phyloP scores from a whole-genome alignment of 2,888 invertebrate species.

The Drosophila yooni region DNA sequence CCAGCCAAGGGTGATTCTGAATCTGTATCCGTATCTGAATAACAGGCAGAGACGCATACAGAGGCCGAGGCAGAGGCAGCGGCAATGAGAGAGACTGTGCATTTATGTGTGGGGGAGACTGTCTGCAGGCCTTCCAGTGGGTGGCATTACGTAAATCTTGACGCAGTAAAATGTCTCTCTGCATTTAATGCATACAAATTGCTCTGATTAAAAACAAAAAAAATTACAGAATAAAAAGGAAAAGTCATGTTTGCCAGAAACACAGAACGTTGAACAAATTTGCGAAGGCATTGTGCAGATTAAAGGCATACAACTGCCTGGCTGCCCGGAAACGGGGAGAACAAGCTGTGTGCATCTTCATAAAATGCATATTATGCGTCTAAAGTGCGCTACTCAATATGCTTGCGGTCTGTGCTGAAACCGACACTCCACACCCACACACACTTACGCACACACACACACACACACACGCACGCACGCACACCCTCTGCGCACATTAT shows the following conservation, averaged over 20 bases:
- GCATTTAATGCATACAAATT: constrained; percentile 81
- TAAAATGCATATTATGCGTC: constrained; percentile 48
- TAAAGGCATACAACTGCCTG: constrained; percentile 43
- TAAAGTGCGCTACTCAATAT: constrained; percentile 53
- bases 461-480: not conserved
- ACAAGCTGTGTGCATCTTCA: constrained; percentile 42
- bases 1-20: constrained; percentile 54
- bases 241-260: constrained; percentile 9
- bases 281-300: constrained; percentile 52
- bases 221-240: not conserved
- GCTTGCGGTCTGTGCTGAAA: constrained; percentile 5
- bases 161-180: constrained; percentile 62
- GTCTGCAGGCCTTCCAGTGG: constrained; percentile 38
- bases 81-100: not conserved
- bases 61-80: constrained; percentile 4
- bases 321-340: constrained; percentile 12
- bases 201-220: constrained; percentile 62
- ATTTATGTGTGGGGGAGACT: not conserved
- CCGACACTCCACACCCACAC: not conserved
- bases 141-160: constrained; percentile 69
- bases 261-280: constrained; percentile 58
- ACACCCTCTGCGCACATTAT: constrained; percentile 4
- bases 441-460: not conserved
- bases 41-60: not conserved
- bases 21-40: constrained; percentile 25